Conservation (phyloP, 2,113 vertebrate genomes). For the Ellobius talpinus region DNA sequence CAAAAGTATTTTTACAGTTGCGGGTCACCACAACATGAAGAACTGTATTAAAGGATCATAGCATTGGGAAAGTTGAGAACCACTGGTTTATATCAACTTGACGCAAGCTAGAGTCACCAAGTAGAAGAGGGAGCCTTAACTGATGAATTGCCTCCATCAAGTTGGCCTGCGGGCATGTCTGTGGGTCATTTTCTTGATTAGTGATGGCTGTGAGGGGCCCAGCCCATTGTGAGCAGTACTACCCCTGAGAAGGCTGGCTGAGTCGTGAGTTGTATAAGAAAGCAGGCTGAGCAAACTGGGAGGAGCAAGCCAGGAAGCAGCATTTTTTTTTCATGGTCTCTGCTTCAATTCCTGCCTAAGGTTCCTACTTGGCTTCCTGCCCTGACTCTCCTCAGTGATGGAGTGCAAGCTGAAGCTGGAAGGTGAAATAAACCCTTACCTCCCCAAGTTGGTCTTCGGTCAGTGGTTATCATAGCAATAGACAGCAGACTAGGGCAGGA, state of each 20-base stretch:
- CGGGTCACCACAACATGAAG: background rate
- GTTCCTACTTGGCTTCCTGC: background rate
- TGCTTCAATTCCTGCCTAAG: background rate
- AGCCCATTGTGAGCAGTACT: background rate
- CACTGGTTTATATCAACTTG: background rate
- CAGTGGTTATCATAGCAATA: background rate
- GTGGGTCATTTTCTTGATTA: background rate
- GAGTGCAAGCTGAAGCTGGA: background rate
- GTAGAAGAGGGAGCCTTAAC: background rate
- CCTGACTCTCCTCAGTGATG: background rate
- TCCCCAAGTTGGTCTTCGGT: background rate
- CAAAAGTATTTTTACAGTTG: background rate
- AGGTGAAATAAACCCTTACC: background rate
- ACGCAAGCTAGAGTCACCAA: background rate
- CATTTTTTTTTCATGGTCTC: background rate
- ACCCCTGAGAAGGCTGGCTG: background rate
- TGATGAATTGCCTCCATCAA: background rate
- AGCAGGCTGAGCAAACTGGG: background rate
- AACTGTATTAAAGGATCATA: background rate
- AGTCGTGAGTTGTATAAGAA: background rate
- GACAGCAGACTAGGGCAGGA: background rate
- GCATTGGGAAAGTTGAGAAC: background rate
- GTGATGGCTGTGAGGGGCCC: background rate
- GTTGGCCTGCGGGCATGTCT: background rate
- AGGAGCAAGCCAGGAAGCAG: background rate